These are phyloP conservation scores for Archips xylosteana DNA, from an alignment of 2,888 invertebrate genomes.

Conservation along the genomic window DNA sequence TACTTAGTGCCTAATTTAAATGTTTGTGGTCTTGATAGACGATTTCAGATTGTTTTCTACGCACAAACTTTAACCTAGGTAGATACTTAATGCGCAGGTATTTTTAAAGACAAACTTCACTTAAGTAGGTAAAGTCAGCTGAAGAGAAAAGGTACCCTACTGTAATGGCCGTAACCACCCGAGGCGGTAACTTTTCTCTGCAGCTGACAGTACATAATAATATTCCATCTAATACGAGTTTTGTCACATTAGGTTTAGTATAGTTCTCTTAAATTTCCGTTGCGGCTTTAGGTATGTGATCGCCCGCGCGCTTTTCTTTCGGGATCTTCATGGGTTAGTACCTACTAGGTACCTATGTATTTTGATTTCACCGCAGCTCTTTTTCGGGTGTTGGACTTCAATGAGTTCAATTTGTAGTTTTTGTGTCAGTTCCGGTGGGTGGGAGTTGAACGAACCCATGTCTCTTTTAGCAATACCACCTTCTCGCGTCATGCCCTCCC, in stretches of 20 bases:
- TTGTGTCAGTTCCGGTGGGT: conserved; percentile 8
- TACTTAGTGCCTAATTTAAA: background rate
- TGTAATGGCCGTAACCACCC: too few species aligned
- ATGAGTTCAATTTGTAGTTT: conserved; percentile 27
- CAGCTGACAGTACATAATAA: too few species aligned
- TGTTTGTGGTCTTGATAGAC: background rate
- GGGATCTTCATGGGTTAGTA: background rate
- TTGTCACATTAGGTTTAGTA: too few species aligned
- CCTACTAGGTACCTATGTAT: too few species aligned
- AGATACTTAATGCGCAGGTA: too few species aligned
- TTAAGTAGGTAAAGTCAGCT: too few species aligned
- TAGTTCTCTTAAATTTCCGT: too few species aligned
- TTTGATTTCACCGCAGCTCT: background rate
- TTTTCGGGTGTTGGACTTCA: background rate
- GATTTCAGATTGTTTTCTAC: background rate
- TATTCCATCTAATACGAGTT: too few species aligned
- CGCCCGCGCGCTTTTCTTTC: conserved; percentile 6
- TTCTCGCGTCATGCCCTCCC: conserved; percentile 1
- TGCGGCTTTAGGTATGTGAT: background rate
- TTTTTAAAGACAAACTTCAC: too few species aligned
- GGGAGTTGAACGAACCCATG: conserved; percentile 22
- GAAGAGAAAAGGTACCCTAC: too few species aligned
- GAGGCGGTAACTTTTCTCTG: too few species aligned
- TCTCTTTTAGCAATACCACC: conserved; percentile 28
- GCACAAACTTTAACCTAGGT: background rate